Percentiles rank a stretch among this genome's conserved stretches.
phyloP scores from a whole-genome alignment of 2,888 invertebrate genomes.

The Dichetophora obliterata region DNA sequence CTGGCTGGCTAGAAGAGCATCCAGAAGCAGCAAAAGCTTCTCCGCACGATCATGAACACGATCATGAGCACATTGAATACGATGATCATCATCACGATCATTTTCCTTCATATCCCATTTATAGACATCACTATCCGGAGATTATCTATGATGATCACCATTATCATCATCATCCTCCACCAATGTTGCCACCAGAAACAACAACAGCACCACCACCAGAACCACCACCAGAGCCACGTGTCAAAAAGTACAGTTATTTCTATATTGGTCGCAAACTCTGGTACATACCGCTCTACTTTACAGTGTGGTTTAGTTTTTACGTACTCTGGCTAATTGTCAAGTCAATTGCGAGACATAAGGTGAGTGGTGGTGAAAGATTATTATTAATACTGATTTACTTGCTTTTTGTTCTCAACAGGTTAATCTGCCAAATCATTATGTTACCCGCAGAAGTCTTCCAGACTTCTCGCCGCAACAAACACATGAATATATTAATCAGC shows the following conservation, averaged over 20 bases:
- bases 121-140: constrained; percentile 59
- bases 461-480: constrained; percentile 54
- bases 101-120: constrained; percentile 48
- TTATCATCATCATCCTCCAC: constrained; percentile 55
- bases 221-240: constrained; percentile 68
- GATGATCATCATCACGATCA: constrained; percentile 59
- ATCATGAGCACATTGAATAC: constrained; percentile 52
- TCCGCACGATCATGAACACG: constrained; percentile 53
- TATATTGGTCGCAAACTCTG: constrained; percentile 79
- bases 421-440: constrained; percentile 68
- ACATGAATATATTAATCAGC: constrained; percentile 62
- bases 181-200: constrained; percentile 55
- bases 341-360: constrained; percentile 78
- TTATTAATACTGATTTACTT: background rate
- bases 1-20: constrained; percentile 63
- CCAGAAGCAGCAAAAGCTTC: constrained; percentile 55
- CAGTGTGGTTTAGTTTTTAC: constrained; percentile 75
- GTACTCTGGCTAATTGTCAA: constrained; percentile 77
- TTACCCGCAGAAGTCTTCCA: constrained; percentile 58
- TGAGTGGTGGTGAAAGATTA: constrained; percentile 53
- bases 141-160: constrained; percentile 58
- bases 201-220: constrained; percentile 62
- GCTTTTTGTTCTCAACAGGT: constrained; percentile 55
- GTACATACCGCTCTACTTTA: constrained; percentile 80
- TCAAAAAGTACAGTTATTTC: constrained; percentile 77